phyloP scores from a whole-genome alignment of 2,113 vertebrate genomes.

The Merops nubicus region DNA sequence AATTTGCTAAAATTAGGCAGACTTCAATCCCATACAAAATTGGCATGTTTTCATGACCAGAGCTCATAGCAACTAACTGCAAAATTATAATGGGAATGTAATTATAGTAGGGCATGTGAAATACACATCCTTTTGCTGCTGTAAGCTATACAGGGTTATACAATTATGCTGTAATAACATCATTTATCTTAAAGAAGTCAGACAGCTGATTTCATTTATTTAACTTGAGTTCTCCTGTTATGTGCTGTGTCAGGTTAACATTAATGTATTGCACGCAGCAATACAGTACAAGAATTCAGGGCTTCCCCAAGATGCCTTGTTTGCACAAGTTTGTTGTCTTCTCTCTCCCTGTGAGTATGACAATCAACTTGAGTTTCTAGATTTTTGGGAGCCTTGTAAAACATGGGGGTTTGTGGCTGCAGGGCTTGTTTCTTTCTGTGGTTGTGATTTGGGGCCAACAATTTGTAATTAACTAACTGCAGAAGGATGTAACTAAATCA shows the following conservation, averaged over 20 bases:
- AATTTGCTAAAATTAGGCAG: slow-evolving; percentile 86
- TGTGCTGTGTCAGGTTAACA: slow-evolving; percentile 66
- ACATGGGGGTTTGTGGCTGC: neutral
- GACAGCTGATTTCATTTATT: slow-evolving; percentile 79
- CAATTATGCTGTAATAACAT: slow-evolving; percentile 81
- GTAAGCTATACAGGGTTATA: slow-evolving; percentile 78
- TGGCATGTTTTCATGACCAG: slow-evolving; percentile 86
- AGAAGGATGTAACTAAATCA: neutral
- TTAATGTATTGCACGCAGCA: slow-evolving; percentile 52
- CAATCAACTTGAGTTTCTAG: neutral
- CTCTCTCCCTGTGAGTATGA: neutral
- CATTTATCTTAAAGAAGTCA: slow-evolving; percentile 78
- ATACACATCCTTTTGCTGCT: slow-evolving; percentile 81
- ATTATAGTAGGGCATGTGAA: slow-evolving; percentile 82
- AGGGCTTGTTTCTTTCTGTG: neutral
- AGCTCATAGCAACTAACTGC: slow-evolving; percentile 84
- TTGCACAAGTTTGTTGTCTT: neutral
- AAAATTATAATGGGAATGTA: slow-evolving; percentile 84
- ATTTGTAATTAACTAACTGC: neutral
- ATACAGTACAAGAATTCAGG: neutral
- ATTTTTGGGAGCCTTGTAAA: neutral
- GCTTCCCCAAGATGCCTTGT: neutral
- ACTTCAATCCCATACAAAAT: slow-evolving; percentile 83
- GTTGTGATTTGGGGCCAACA: neutral
- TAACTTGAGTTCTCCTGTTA: slow-evolving; percentile 70